Percentiles rank a stretch among this genome's conserved stretches.
Conservation (phyloP, 2,113 vertebrate genomes). For the Brienomyrus longianalis region DNA sequence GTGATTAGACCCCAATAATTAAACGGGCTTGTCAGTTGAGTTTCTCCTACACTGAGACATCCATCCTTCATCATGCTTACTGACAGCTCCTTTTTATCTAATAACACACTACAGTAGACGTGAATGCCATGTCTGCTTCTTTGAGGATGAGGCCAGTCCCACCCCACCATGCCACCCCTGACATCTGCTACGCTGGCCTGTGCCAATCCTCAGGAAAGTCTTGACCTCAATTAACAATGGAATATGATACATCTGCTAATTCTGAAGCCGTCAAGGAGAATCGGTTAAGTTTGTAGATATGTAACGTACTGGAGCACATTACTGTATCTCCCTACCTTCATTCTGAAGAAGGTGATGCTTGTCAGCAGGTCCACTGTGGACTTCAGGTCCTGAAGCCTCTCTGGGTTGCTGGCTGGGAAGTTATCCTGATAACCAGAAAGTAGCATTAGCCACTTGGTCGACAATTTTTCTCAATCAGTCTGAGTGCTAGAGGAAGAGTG, state of each 20-base stretch:
- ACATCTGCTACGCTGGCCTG: not conserved
- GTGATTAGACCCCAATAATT: not conserved
- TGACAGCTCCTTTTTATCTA: not conserved
- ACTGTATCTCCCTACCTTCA: slow-evolving; percentile 75
- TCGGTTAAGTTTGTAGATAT: not conserved
- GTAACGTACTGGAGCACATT: not conserved
- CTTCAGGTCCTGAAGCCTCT: slow-evolving; percentile 89
- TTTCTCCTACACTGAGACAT: not conserved
- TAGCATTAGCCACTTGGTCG: not conserved
- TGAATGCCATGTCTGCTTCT: not conserved
- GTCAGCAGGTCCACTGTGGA: slow-evolving; percentile 94
- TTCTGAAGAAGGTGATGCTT: slow-evolving; percentile 96
- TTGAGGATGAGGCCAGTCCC: not conserved
- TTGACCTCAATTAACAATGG: slow-evolving; percentile 8
- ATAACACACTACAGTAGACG: not conserved
- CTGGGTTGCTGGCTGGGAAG: slow-evolving; percentile 86
- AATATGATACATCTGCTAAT: not conserved
- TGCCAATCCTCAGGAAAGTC: not conserved
- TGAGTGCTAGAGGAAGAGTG: not conserved
- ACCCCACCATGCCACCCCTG: not conserved
- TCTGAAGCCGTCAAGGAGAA: not conserved
- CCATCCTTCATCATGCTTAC: not conserved
- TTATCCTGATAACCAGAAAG: slow-evolving; percentile 71
- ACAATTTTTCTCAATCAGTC: not conserved
- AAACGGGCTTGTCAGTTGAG: not conserved